These are phyloP conservation scores for Pelodiscus sinensis DNA, from an alignment of 2,113 vertebrate species.

Conservation along the genomic window DNA sequence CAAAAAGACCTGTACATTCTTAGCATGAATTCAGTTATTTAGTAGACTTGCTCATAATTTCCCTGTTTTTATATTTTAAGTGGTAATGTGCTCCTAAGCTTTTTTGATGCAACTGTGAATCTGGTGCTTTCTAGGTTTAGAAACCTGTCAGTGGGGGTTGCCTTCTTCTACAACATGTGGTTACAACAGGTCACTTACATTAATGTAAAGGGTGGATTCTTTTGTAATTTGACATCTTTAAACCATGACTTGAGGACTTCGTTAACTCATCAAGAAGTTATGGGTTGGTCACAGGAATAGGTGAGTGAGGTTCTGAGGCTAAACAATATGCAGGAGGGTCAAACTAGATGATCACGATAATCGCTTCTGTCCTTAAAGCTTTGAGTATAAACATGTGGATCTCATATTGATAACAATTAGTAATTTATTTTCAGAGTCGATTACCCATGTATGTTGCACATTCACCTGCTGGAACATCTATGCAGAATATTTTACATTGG, in stretches of 20 bases:
- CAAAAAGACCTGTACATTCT: background rate
- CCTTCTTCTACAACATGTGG: background rate
- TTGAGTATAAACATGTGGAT: background rate
- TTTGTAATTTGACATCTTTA: background rate
- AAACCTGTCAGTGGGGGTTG: background rate
- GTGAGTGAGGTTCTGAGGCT: background rate
- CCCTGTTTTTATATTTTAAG: background rate
- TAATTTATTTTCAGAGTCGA: conserved; percentile 80
- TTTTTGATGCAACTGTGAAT: background rate
- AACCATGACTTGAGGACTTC: background rate
- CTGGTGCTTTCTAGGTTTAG: background rate
- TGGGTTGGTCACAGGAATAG: background rate
- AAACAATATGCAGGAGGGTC: background rate
- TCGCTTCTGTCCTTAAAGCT: background rate
- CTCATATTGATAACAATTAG: background rate
- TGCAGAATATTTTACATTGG: conserved; percentile 91
- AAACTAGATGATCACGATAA: background rate
- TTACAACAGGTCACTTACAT: background rate
- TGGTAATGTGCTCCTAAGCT: background rate
- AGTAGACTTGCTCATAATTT: background rate
- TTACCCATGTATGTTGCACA: conserved; percentile 87
- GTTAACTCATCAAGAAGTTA: background rate
- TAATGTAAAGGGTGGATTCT: background rate
- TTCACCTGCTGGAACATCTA: conserved; percentile 87
- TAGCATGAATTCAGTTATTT: background rate